Percentiles rank a stretch among this genome's conserved stretches.
Conservation (phyloP, 53 echinoderm and acorn worm species). For the Antedon mediterranea region DNA sequence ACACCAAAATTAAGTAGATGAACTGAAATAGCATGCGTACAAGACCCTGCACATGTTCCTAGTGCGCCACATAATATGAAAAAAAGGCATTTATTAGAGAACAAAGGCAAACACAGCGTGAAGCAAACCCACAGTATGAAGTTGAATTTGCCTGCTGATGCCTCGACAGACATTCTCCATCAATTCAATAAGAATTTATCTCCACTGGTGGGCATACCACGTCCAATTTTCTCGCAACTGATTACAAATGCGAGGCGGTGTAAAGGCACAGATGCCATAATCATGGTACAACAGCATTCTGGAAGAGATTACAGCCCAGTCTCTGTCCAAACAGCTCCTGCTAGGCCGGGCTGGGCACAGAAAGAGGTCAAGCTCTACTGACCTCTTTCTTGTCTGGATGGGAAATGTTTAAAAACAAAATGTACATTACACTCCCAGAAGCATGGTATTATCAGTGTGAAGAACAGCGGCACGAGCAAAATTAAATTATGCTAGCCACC, state of each 20-base stretch:
- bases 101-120: neutral
- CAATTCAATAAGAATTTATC: neutral
- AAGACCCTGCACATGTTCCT: neutral
- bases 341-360: neutral
- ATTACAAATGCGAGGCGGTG: neutral
- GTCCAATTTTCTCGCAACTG: neutral
- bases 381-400: neutral
- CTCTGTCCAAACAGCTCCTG: neutral
- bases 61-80: neutral
- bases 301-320: neutral
- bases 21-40: neutral
- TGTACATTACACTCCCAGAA: too few species aligned
- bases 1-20: neutral
- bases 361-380: neutral
- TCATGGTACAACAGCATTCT: neutral
- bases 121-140: neutral
- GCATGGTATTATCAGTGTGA: too few species aligned
- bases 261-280: neutral
- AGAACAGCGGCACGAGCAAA: too few species aligned
- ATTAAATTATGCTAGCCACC: too few species aligned
- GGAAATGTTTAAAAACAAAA: too few species aligned
- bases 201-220: neutral
- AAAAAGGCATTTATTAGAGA: neutral
- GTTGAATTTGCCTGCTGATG: neutral
- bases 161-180: neutral